Conservation (phyloP, 2,888 invertebrate genomes). For the Lordiphosa andalusiaca region DNA sequence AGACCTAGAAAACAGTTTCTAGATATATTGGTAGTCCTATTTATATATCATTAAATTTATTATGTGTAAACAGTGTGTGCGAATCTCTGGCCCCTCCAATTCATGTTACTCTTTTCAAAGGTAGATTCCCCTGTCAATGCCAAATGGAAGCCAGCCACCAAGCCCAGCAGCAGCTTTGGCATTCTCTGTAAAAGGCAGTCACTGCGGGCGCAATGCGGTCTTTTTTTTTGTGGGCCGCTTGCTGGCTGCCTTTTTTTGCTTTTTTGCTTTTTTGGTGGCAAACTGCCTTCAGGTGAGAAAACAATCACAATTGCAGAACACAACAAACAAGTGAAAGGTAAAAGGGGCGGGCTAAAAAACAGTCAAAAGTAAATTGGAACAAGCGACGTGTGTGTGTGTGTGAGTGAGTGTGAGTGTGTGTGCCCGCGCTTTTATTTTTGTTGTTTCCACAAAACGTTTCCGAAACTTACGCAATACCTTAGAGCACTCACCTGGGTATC, state of each 20-base stretch:
- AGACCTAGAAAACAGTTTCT: too few relatives aligned
- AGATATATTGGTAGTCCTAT: too few relatives aligned
- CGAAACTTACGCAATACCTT: not conserved
- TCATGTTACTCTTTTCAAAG: too few relatives aligned
- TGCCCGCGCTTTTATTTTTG: not conserved
- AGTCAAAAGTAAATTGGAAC: constrained; percentile 8
- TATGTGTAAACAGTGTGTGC: too few relatives aligned
- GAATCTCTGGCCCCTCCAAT: too few relatives aligned
- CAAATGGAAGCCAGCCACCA: too few relatives aligned
- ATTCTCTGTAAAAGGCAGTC: too few relatives aligned
- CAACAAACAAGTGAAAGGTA: not conserved
- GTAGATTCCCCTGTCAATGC: too few relatives aligned
- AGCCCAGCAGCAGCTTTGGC: too few relatives aligned
- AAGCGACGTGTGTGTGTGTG: constrained; percentile 1
- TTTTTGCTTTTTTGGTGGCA: not conserved
- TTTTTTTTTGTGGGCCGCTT: not conserved
- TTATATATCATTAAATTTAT: too few relatives aligned
- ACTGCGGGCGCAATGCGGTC: too few relatives aligned
- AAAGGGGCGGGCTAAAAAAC: not conserved
- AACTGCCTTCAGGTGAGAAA: constrained; percentile 11
- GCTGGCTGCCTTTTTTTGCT: not conserved
- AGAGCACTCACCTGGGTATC: constrained; percentile 89
- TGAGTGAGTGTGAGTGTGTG: not conserved
- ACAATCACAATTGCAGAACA: constrained; percentile 5
- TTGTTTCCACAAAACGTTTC: not conserved